phyloP scores from a whole-genome alignment of 2,888 invertebrate species.

The Geophilus truncorum region DNA sequence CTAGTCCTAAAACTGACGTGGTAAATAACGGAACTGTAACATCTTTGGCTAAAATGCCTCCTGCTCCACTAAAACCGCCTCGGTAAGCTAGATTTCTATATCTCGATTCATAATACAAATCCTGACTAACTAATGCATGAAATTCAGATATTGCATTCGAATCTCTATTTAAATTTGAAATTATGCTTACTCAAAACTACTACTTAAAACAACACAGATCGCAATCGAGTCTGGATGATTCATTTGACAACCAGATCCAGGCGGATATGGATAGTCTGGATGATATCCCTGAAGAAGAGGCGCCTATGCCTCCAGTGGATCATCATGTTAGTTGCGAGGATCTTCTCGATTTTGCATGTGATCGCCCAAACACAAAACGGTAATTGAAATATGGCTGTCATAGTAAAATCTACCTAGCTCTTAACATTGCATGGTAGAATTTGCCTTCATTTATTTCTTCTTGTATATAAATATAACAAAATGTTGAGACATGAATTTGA shows the following conservation, averaged over 20 bases:
- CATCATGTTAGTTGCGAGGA: constrained; percentile 90
- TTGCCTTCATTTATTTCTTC: background rate
- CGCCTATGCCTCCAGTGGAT: constrained; percentile 50
- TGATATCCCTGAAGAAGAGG: constrained; percentile 53
- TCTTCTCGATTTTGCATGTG: constrained; percentile 77
- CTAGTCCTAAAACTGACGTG: background rate
- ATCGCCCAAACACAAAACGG: constrained; percentile 62
- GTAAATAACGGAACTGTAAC: background rate
- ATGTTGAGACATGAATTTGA: constrained; percentile 12
- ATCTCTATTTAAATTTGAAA: background rate
- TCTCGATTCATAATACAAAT: background rate
- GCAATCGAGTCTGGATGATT: constrained; percentile 44
- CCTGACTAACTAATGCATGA: background rate
- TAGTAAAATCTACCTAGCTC: background rate
- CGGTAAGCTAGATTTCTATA: constrained; percentile 22
- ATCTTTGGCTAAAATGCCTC: background rate
- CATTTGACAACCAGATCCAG: constrained; percentile 60
- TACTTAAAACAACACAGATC: constrained; percentile 14
- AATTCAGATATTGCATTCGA: background rate
- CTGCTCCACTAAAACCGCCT: constrained; percentile 32
- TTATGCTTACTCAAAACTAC: background rate
- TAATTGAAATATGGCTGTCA: constrained; percentile 33
- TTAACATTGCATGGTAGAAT: background rate
- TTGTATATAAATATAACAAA: no score
- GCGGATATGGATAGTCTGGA: constrained; percentile 59